Evolutionary conservation across 2,797 vertebrate species (phyloP).

Genomic region (Gymnoscopelus microlampas): DNA sequence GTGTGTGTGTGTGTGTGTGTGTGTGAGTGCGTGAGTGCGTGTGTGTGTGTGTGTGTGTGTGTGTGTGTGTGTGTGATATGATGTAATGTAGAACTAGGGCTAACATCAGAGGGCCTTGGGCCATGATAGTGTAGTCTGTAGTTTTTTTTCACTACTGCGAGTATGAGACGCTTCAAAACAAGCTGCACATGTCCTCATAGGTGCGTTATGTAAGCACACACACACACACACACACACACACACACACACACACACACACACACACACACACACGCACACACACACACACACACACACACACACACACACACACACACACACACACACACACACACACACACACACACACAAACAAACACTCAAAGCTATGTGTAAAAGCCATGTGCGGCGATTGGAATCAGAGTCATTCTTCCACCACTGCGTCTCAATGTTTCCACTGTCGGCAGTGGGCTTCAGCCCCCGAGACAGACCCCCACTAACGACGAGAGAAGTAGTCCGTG

Average conservation of each 20-base stretch:
- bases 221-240: slow-evolving; percentile 8
- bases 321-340: slow-evolving; percentile 13
- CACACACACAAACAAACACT: slow-evolving; percentile 42
- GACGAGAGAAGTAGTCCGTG: no score
- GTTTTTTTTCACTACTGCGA: slow-evolving; percentile 30
- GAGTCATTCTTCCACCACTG: no score
- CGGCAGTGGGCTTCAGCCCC: no score
- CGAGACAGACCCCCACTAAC: no score
- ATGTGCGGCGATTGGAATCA: no score
- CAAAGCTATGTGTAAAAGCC: slow-evolving; percentile 24
- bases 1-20: no score
- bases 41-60: no score
- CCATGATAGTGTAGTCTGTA: slow-evolving; percentile 10
- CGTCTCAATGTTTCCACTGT: slow-evolving; percentile 11
- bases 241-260: slow-evolving; percentile 8
- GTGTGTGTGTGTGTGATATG: no score
- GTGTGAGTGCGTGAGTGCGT: no score
- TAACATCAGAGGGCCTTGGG: no score
- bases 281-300: slow-evolving; percentile 30
- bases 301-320: slow-evolving; percentile 13
- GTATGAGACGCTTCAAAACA: slow-evolving; percentile 44
- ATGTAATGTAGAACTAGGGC: no score
- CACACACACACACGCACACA: slow-evolving; percentile 22
- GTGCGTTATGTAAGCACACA: not conserved
- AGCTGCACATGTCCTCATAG: slow-evolving; percentile 21